Evolutionary conservation across 2,888 invertebrate genomes (phyloP).

Genomic region (Nycteola revayana): DNA sequence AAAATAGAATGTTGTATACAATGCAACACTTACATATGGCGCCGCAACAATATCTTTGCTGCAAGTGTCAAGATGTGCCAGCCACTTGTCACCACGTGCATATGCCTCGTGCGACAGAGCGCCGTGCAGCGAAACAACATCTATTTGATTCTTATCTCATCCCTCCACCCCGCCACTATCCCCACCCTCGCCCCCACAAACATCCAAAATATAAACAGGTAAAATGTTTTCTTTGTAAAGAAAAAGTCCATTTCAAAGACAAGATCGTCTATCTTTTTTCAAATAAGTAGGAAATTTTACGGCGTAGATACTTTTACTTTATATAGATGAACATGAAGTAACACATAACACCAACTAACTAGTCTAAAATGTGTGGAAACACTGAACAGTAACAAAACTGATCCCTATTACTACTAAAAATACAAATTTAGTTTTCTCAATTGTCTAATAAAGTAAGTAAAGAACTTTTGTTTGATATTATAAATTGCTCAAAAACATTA

Average conservation of each 20-base stretch:
- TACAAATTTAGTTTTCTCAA: too few relatives aligned
- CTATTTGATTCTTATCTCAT: constrained; percentile 80
- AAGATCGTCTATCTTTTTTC: constrained; percentile 56
- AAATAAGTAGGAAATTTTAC: constrained; percentile 44
- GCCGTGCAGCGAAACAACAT: constrained; percentile 78
- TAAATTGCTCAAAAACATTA: too few relatives aligned
- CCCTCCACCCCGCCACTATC: constrained; percentile 40
- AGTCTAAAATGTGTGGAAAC: too few relatives aligned
- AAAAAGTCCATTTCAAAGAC: constrained; percentile 65
- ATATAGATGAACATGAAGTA: too few relatives aligned
- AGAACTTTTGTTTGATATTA: too few relatives aligned
- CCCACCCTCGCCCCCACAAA: constrained; percentile 41
- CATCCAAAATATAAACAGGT: constrained; percentile 73
- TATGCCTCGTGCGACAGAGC: constrained; percentile 61
- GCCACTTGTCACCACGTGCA: constrained; percentile 68
- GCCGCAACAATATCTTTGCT: constrained; percentile 37
- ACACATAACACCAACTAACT: too few relatives aligned
- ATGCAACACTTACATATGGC: too few relatives aligned
- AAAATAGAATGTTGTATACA: too few relatives aligned
- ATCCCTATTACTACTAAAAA: too few relatives aligned
- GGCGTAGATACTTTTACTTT: constrained; percentile 31
- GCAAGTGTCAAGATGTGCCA: constrained; percentile 69
- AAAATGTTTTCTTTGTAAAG: constrained; percentile 67
- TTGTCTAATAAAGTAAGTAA: too few relatives aligned
- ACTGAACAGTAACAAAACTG: too few relatives aligned